A percentile compares a stretch with the other conserved stretches of the same genome.
phyloP scores from a whole-genome alignment of 2,888 invertebrate species.

The Aphrophora alni region DNA sequence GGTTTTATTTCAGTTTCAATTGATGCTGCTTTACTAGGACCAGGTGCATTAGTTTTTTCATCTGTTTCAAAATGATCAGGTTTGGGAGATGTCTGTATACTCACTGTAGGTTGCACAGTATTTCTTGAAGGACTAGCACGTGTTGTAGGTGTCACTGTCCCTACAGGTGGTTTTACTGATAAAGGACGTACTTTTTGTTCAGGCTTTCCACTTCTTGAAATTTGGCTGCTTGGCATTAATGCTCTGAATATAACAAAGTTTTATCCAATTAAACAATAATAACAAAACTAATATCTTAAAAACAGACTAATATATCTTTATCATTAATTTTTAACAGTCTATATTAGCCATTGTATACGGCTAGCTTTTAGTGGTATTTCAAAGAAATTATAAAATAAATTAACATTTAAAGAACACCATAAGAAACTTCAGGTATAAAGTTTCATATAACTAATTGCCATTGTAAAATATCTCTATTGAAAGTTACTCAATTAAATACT shows the following conservation, averaged over 20 bases:
- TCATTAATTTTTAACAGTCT: too few species aligned
- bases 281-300: too few species aligned
- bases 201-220: slow-evolving; percentile 37
- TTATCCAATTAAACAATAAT: too few species aligned
- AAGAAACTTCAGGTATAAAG: too few species aligned
- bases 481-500: too few species aligned
- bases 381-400: too few species aligned
- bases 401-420: too few species aligned
- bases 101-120: background rate
- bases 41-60: background rate
- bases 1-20: background rate
- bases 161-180: slow-evolving; percentile 56
- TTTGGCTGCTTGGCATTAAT: slow-evolving; percentile 11
- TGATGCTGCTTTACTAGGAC: slow-evolving; percentile 13
- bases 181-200: slow-evolving; percentile 50
- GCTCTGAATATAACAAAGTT: slow-evolving; percentile 10
- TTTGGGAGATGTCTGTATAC: background rate
- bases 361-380: too few species aligned
- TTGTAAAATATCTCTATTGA: too few species aligned
- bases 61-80: background rate
- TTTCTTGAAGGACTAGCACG: slow-evolving; percentile 50
- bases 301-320: too few species aligned
- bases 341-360: too few species aligned
- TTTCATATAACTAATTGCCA: too few species aligned
- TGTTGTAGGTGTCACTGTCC: slow-evolving; percentile 64